phyloP scores from a whole-genome alignment of 2,113 vertebrate genomes.

The Nothocercus julius region DNA sequence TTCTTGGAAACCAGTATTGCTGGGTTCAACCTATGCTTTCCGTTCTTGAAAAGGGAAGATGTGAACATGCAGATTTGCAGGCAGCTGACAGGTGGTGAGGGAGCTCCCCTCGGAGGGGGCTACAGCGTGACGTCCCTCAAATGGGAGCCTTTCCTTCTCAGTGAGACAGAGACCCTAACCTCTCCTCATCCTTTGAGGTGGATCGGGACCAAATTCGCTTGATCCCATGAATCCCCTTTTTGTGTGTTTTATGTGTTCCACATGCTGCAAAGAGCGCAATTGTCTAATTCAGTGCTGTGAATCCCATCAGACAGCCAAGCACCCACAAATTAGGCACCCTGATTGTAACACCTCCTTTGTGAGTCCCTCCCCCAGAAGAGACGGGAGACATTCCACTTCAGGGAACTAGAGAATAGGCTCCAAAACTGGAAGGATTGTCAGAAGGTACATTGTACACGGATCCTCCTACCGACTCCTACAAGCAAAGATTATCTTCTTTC shows the following conservation, averaged over 20 bases:
- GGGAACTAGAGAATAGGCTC: not conserved
- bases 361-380: not conserved
- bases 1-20: rapidly evolving
- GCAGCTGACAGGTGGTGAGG: not conserved
- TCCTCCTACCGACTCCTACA: conserved; percentile 39
- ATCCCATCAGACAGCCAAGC: not conserved
- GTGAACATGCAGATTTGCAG: rapidly evolving
- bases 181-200: not conserved
- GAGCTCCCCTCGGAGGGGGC: not conserved
- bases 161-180: not conserved
- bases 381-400: not conserved
- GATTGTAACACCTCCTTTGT: not conserved
- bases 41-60: not conserved
- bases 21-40: not conserved
- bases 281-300: not conserved
- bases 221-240: not conserved
- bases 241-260: not conserved
- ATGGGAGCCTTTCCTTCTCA: rapidly evolving
- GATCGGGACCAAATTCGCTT: rapidly evolving
- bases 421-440: not conserved
- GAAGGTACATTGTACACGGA: conserved; percentile 6
- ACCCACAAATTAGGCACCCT: not conserved
- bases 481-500: conserved; percentile 45
- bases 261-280: not conserved
- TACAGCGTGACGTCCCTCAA: not conserved